phyloP scores from a whole-genome alignment of 2,113 vertebrate species.

The Salvelinus alpinus region DNA sequence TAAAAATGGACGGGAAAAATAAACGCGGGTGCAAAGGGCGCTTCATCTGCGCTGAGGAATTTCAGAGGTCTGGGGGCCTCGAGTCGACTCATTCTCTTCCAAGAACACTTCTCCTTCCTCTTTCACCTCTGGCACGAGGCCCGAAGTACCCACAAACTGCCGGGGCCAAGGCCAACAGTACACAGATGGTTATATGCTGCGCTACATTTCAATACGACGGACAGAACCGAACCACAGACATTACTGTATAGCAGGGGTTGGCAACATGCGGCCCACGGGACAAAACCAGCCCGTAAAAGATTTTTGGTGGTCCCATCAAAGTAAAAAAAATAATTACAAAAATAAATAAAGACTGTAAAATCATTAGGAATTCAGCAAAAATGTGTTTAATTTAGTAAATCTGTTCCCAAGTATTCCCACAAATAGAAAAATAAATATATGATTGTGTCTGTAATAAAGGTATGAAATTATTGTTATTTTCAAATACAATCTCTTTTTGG shows the following conservation, averaged over 20 bases:
- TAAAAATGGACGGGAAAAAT: conserved; percentile 71
- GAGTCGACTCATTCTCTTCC: conserved; percentile 76
- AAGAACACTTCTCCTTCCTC: conserved; percentile 82
- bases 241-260: conserved; percentile 31
- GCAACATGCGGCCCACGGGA: neutral
- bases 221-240: conserved; percentile 33
- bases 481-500: too few relatives aligned
- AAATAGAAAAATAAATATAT: too few relatives aligned
- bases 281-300: too few relatives aligned
- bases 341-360: too few relatives aligned
- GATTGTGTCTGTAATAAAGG: too few relatives aligned
- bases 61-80: conserved; percentile 74
- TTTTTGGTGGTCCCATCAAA: too few relatives aligned
- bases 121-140: conserved; percentile 80
- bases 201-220: conserved; percentile 74
- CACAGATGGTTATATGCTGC: conserved; percentile 79
- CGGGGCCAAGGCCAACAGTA: conserved; percentile 74
- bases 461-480: too few relatives aligned
- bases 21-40: conserved; percentile 72
- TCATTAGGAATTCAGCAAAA: too few relatives aligned
- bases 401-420: too few relatives aligned
- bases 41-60: conserved; percentile 79
- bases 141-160: conserved; percentile 76
- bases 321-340: too few relatives aligned
- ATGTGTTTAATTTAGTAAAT: too few relatives aligned